Evolutionary conservation across 1,140 invertebrate genomes (phyloP), one percentile per base, ranked within the genome.

Genomic region (Halictus rubicundus): DNA sequence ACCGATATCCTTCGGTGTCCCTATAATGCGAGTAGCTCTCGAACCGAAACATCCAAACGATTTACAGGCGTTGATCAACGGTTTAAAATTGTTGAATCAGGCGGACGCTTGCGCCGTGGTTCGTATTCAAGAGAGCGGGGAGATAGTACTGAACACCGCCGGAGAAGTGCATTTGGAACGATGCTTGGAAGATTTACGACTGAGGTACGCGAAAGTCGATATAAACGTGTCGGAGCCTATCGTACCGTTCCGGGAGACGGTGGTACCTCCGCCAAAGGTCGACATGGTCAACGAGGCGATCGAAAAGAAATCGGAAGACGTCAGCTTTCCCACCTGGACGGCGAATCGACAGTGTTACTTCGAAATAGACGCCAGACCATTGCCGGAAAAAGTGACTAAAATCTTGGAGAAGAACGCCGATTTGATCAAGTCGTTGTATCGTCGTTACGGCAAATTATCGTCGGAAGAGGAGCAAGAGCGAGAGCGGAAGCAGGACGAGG

Each of bases 111-210:
- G 98, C 93, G 98, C 99, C 0, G 95, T 98, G 90, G 97, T 99
- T 6, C 93, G 97, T 10, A 94, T 99, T 16, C 97, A 99, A 93
- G 97, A 99, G 88, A 98, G 96, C 12, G 99, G 99, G 0, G 98
- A 99, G 92, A 96, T 99, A 90, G 97, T 99, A 2, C 94, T 99
- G n/a, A 95, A 98, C 6, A 99, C 99, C 0, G 97, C 98, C 12
- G 99, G 99, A 0, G 98, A 99, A 94, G 97, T 99, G 10, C 99
- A 99, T 94, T 94, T 99, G 52, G 97, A 99, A 90, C 96, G 98
- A 86, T 99, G 99, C 94, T 89, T 98, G 1, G 96, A 97, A 86
- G 98, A 99, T 94, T 93, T 99, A 14, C 95, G 95, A 86, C 93
- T 94, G 64, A 95, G 96, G 84, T 99, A 97, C 93, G 97, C 97